phyloP scores from a whole-genome alignment of 2,113 vertebrate species.

The Cariama cristata region DNA sequence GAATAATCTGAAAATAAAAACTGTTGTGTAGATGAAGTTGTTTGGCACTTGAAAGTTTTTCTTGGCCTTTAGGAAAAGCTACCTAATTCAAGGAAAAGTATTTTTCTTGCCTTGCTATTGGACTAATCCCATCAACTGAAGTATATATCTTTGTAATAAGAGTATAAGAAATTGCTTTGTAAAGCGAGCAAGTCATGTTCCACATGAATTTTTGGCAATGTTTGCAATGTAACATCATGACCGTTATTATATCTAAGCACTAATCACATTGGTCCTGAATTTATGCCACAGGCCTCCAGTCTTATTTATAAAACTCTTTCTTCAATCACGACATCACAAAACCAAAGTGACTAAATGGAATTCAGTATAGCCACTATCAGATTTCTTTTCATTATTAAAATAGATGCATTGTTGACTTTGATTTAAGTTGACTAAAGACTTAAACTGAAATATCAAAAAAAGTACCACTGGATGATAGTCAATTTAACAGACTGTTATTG shows the following conservation, averaged over 20 bases:
- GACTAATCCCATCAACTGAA: background rate
- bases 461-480: background rate
- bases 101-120: background rate
- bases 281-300: background rate
- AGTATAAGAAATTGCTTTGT: background rate
- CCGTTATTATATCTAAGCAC: background rate
- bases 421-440: background rate
- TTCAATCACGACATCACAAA: background rate
- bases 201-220: background rate
- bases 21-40: background rate
- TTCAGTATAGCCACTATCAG: background rate
- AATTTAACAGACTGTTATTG: background rate
- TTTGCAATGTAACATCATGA: background rate
- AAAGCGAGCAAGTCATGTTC: background rate
- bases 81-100: background rate
- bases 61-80: background rate
- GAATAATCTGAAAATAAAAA: background rate
- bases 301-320: background rate
- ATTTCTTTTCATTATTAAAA: background rate
- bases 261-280: background rate
- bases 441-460: background rate
- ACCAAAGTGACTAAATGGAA: background rate
- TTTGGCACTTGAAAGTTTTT: background rate
- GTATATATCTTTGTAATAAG: background rate
- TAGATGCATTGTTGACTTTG: background rate